These are phyloP conservation scores for Chirona hameri DNA, from an alignment of 2,888 invertebrate species.

Conservation along the genomic window DNA sequence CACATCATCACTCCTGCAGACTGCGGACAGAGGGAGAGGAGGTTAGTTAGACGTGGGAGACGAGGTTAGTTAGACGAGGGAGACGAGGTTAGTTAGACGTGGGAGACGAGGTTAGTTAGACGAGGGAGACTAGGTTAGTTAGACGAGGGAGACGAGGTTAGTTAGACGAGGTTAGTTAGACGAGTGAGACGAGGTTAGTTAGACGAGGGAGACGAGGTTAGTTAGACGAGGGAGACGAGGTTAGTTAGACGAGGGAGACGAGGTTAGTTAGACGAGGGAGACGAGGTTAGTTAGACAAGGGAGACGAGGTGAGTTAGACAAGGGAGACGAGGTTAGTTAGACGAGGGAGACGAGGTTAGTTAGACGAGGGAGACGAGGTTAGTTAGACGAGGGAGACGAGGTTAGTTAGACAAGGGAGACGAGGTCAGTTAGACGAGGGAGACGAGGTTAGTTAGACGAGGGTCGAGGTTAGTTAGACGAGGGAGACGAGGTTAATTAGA, in stretches of 20 bases:
- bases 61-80: conserved; percentile 9
- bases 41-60: not conserved
- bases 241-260: not conserved
- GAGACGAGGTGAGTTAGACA: too few species aligned
- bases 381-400: not conserved
- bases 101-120: not conserved
- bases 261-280: not conserved
- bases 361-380: not conserved
- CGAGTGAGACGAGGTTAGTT: not conserved
- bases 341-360: not conserved
- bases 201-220: not conserved
- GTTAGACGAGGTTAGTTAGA: not conserved
- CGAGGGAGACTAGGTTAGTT: too few species aligned
- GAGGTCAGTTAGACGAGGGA: not conserved
- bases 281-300: not conserved
- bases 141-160: not conserved
- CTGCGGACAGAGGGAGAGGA: conserved; percentile 49
- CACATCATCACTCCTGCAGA: conserved; percentile 86
- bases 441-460: not conserved
- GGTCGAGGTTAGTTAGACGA: not conserved
- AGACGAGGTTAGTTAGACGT: conserved; percentile 2
- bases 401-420: not conserved
- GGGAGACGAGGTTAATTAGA: too few species aligned
- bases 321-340: not conserved
- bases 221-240: not conserved